Base-by-base conservation (phyloP, 2,797 vertebrate species). In the Gallinago solitaria region DNA sequence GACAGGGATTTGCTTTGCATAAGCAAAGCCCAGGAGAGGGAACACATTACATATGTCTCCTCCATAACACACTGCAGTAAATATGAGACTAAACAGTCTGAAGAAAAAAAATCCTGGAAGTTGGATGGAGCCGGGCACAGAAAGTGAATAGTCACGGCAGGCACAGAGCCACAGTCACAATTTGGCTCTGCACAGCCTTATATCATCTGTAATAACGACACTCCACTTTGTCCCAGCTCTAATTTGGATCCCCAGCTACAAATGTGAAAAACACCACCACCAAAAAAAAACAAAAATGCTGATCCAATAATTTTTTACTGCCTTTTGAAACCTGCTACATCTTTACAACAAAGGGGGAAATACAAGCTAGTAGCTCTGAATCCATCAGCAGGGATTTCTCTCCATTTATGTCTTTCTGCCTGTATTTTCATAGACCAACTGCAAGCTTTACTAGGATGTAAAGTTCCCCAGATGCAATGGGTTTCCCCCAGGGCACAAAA, bases 1-100 rank as follows among this genome's bases (percentile, higher is more conserved):
- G 65, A 53, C 87, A 70, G 53, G 5, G 45, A 85, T 77, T 91
- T 78, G 77, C 85, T 91, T 88, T 75, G 90, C 85, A 35, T 57
- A 83, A 91, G 79, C 83, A 95, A 94, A 95, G 57, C 95, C 91
- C 93, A 85, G 17, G 91, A 95, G 94, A 87, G 85, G 70, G 83
- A 90, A 78, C 77, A 76, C 30, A 68, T 89, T 93, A 87, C 94
- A 77, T 89, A 57, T 47, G 65, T 93, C 91, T 95, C 79, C 76
- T 87, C 87, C 61, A 41, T 83, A 93, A 67, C 68, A 39, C 27
- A 6, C 61, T 83, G 76, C 87, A 73, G 85, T 81, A 91, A 94
- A 93, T 83, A 93, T 7, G 65, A 95, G 76, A 85, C 79, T 83
- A 30, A 92, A 92, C 50, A 37, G 76, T 54, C 41, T 91, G 83